Evolutionary conservation across 2,797 vertebrate genomes (phyloP), one percentile per base, ranked within the genome.

Genomic region (Parotocinclus haroldoi): DNA sequence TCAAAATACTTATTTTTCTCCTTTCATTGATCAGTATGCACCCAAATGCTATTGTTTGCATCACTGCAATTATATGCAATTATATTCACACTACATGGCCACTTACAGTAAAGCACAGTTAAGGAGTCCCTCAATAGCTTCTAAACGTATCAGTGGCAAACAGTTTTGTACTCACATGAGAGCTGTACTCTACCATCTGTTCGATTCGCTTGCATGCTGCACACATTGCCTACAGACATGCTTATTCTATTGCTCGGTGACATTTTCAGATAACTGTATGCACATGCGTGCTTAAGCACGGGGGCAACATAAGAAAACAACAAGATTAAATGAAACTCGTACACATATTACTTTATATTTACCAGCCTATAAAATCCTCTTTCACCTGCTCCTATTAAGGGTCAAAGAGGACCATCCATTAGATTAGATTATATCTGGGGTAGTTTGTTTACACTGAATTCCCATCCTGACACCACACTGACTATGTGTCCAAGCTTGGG

Each of bases 111-210:
- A 61, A 52, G 46, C 19, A 39, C 19, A 51, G 40, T 38, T 3
- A 16, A 79, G 80, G 66, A 74, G 84, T 84, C 80, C 76, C 76
- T 80, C 77, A 73, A 73, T 86, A 83, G 83, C 79, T 61, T 75
- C 72, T 76, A 14, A 55, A 56, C 49, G 71, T 76, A 78, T 82
- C 71, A 66, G 60, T 78, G 79, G 76, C 69, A 70, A 72, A 56
- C 49, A 56, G 79, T 82, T 80, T 76, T 75, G 74, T 81, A 79
- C 80, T 85, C 86, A 85, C 86, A 76, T 59, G 85, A 88, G 88
- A 87, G 74, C 81, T 79, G 80, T 80, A 72, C 75, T 80, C 79
- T 46, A 84, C 88, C 88, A 89, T 90, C 89, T 90, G 88, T 87
- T 85, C 87, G 77, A 83, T 83, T 82, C 79, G 83, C 82, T 27